Base-by-base conservation (phyloP, 2,113 vertebrate genomes). In the Oreochromis spilurus region DNA sequence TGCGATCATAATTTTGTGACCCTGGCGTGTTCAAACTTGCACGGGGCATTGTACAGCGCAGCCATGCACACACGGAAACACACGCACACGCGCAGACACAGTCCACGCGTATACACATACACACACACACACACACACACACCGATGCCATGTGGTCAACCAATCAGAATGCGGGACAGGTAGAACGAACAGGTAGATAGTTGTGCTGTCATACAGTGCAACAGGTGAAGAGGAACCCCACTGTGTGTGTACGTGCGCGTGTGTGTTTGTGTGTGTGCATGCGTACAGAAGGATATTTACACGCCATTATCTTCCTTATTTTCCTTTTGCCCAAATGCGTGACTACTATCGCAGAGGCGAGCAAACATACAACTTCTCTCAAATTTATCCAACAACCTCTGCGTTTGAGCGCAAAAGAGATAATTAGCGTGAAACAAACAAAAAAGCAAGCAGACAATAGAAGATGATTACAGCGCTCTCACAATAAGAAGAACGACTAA, bases 11-110 rank as follows among this genome's bases (percentile, higher is more conserved):
- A 96, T 97, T 96, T 94, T 94, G 92, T 94, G 96, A 95, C 95
- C 83, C 90, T 81, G 96, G 94, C 98, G 84, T 98, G 98, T 99
- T 97, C 95, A 96, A 97, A 97, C 98, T 97, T 99, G 98, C 95
- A 96, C 43, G 92, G 82, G 90, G 95, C 92, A 95, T 97, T 98
- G 97, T 98, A 78, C 97, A 96, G 96, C 95, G 78, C 96, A 95
- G 58, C 50, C 79, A 84, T 62, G n/a, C 65, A 84, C 1, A 2
- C 88, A 70, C 38, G 6, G 29, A 94, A 97, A 92, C 82, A 95
- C 95, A 94, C 96, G 95, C 94, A 96, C 96, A 97, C 83, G 60
- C n/a, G 60, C 38, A 80, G 80, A 87, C 54, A 29, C 81, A 79
- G 60, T 65, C 38, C 34, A 26, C 67, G 7, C 48, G 7, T 16